These are phyloP conservation scores for Orthonevra nobilis DNA, from an alignment of 2,888 invertebrate genomes.

Conservation along the genomic window DNA sequence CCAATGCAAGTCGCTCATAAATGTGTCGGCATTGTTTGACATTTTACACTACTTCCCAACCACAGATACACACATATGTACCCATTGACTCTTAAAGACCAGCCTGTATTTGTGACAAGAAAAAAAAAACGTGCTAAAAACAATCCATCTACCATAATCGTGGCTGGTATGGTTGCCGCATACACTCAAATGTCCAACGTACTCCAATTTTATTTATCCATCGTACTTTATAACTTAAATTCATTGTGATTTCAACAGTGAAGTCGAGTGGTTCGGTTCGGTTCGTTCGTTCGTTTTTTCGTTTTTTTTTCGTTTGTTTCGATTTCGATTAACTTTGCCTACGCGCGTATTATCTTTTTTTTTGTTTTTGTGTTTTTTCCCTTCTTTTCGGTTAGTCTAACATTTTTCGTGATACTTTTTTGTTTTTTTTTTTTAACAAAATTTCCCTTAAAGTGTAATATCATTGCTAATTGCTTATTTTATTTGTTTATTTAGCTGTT, in stretches of 20 bases:
- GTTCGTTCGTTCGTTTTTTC: conserved; percentile 8
- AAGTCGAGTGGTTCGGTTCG: conserved; percentile 74
- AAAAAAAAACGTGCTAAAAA: conserved; percentile 52
- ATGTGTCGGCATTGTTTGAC: conserved; percentile 7
- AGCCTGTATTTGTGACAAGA: conserved; percentile 4
- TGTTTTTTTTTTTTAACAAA: not conserved
- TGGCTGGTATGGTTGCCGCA: conserved; percentile 29
- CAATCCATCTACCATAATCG: conserved; percentile 49
- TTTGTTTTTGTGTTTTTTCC: not conserved
- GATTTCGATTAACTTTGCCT: conserved; percentile 24
- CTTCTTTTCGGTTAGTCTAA: conserved; percentile 4
- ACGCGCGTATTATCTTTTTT: not conserved
- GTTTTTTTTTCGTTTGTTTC: not conserved
- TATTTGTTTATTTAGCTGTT: not conserved
- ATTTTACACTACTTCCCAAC: conserved; percentile 10
- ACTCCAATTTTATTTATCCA: conserved; percentile 75
- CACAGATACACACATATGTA: too few relatives aligned
- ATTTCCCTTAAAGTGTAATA: too few relatives aligned
- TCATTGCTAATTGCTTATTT: too few relatives aligned
- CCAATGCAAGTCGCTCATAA: conserved; percentile 16
- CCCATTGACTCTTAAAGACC: too few relatives aligned
- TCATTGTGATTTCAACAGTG: conserved; percentile 77
- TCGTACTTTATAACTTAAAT: conserved; percentile 75
- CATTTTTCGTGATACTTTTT: conserved; percentile 16
- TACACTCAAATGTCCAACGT: conserved; percentile 52